Percentiles rank a stretch among this genome's conserved stretches.
These are phyloP conservation scores for Cordilura impudica DNA, from an alignment of 2,888 invertebrate genomes.

Conservation along the genomic window DNA sequence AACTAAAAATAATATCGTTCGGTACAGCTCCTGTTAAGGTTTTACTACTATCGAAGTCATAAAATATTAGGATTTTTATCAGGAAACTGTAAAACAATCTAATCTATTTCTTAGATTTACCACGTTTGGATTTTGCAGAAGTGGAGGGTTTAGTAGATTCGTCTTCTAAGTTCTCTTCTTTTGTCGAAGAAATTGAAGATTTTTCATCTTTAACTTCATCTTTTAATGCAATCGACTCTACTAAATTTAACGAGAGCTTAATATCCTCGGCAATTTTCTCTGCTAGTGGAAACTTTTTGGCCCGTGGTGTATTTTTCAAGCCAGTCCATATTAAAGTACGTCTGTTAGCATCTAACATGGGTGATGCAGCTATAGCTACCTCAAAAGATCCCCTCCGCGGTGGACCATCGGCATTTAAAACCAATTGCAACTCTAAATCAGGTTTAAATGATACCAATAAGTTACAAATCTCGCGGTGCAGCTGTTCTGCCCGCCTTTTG, in stretches of 20 bases:
- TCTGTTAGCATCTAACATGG: slow-evolving; percentile 61
- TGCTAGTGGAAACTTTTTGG: slow-evolving; percentile 72
- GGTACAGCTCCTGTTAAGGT: slow-evolving; percentile 63
- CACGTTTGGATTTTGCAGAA: slow-evolving; percentile 27
- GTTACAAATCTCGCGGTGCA: slow-evolving; percentile 68
- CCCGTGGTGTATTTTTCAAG: slow-evolving; percentile 74
- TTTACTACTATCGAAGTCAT: slow-evolving; percentile 67
- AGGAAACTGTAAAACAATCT: not conserved
- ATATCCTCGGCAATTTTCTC: slow-evolving; percentile 59
- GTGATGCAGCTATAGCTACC: slow-evolving; percentile 66
- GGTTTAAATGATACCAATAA: slow-evolving; percentile 65
- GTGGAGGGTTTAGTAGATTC: not conserved
- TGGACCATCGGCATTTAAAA: slow-evolving; percentile 71
- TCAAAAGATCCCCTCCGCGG: slow-evolving; percentile 75
- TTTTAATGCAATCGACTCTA: not conserved
- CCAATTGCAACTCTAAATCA: slow-evolving; percentile 67
- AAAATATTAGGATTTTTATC: slow-evolving; percentile 20
- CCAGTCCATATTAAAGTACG: slow-evolving; percentile 73
- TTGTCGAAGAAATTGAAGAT: not conserved
- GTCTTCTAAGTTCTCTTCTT: not conserved
- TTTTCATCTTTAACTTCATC: not conserved
- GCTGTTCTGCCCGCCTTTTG: slow-evolving; percentile 73
- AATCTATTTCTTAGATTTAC: slow-evolving; percentile 31
- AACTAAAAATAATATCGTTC: slow-evolving; percentile 57
- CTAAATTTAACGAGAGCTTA: slow-evolving; percentile 38